A percentile compares a stretch with the other conserved stretches of the same genome.
Evolutionary conservation across 2,888 invertebrate species (phyloP).

Genomic region (Cryptocheilus praepositus): DNA sequence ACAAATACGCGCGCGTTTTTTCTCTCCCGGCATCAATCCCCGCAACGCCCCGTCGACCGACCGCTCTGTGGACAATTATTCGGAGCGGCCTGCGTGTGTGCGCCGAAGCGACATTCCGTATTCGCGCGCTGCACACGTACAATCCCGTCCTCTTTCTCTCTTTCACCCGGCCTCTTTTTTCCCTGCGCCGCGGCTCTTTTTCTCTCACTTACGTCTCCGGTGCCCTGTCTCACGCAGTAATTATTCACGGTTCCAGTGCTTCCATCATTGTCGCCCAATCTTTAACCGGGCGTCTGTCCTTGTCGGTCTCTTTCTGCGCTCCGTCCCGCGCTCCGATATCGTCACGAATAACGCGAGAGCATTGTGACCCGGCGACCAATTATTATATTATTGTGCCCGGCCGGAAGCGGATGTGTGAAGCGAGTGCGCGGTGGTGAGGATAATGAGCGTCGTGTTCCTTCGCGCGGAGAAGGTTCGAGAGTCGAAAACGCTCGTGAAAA

Average conservation of each 20-base stretch:
- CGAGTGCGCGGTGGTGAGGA: constrained; percentile 58
- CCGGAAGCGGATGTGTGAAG: constrained; percentile 75
- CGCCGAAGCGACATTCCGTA: too few species aligned
- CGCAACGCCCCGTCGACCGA: constrained; percentile 5
- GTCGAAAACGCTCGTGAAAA: constrained; percentile 45
- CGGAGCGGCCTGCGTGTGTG: neutral
- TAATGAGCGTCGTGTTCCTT: constrained; percentile 54
- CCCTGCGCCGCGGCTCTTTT: constrained; percentile 18
- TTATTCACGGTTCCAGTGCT: constrained; percentile 27
- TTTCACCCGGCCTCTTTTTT: constrained; percentile 21
- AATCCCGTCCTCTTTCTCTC: neutral
- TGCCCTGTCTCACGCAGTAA: constrained; percentile 30
- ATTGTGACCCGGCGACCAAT: constrained; percentile 63
- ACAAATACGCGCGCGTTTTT: constrained; percentile 67
- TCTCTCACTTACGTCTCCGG: constrained; percentile 1
- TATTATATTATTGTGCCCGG: constrained; percentile 69
- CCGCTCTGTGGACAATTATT: constrained; percentile 18
- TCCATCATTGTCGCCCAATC: constrained; percentile 23
- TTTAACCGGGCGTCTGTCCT: constrained; percentile 18
- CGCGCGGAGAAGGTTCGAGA: constrained; percentile 23
- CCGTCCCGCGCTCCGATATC: constrained; percentile 22
- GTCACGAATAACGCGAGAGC: constrained; percentile 55
- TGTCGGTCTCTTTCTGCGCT: constrained; percentile 24
- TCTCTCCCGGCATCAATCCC: constrained; percentile 14
- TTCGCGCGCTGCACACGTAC: constrained; percentile 13